These are phyloP conservation scores for Caerostris extrusa DNA, from an alignment of 1,140 invertebrate genomes.

Conservation along the genomic window DNA sequence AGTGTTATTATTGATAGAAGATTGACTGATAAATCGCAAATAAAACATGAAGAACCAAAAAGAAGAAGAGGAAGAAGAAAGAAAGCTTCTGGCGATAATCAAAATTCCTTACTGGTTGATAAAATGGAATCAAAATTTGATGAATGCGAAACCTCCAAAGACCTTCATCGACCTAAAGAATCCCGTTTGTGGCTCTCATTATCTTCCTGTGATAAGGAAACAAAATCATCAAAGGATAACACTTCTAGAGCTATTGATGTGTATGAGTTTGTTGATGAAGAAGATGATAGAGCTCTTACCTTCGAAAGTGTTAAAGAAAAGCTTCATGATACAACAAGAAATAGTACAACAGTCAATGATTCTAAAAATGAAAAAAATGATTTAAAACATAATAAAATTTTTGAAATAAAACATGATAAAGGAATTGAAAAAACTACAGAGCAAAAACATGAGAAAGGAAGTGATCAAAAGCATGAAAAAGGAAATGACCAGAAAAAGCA, in stretches of 20 bases:
- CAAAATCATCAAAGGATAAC: constrained; percentile 53
- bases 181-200: constrained; percentile 64
- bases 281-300: constrained; percentile 78
- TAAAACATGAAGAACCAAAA: constrained; percentile 66
- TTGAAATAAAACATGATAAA: constrained; percentile 48
- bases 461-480: constrained; percentile 40
- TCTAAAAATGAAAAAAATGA: constrained; percentile 36
- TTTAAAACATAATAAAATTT: constrained; percentile 55
- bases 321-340: constrained; percentile 72
- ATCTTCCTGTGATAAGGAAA: constrained; percentile 72
- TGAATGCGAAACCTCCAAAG: constrained; percentile 64
- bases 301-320: constrained; percentile 75
- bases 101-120: neutral
- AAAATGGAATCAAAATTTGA: constrained; percentile 65
- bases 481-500: constrained; percentile 1
- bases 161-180: constrained; percentile 72
- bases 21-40: neutral
- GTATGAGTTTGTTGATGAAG: constrained; percentile 79
- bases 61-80: constrained; percentile 78
- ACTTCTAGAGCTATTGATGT: constrained; percentile 78
- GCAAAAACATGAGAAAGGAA: constrained; percentile 22
- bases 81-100: constrained; percentile 77
- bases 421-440: neutral
- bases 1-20: neutral
- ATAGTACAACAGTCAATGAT: constrained; percentile 31